Base-by-base conservation (phyloP, 1,140 invertebrate genomes). In the Aphis gossypii region DNA sequence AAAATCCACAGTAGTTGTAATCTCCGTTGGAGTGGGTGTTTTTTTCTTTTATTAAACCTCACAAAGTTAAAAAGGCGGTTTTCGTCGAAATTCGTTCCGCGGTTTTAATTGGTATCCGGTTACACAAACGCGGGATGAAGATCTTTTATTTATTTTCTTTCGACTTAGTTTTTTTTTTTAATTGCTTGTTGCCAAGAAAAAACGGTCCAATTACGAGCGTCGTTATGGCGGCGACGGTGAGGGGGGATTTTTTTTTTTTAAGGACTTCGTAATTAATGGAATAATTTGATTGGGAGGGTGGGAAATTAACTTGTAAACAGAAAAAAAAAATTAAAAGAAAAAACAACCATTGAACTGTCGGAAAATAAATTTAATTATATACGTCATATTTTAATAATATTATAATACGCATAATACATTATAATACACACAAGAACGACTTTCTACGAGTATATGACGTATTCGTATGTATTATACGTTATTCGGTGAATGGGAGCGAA, bases 81-180 rank as follows among this genome's bases (percentile, higher is more conserved):
- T 83, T 86, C 35, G 76, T n/a, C 23, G 54, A 93, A 93, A 83
- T 86, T 56, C 76, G 76, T 92, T 92, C n/a, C 76, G 76, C 46
- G 82, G 82, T 93, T 86, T 93, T 93, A 93, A 93, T 93, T 93
- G 92, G 82, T 93, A 93, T 93, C 92, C 92, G 92, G 92, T 93
- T 93, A 93, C 82, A 54, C 90, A 92, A 92, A 82, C 92, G 82
- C n/a, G 87, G 23, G n/a, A 38, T 35, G 76, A 92, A 18, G 25
- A 68, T 84, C 56, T 92, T 92, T 92, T 83, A 83, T 92, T 92
- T 68, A 30, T 76, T 68, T 82, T 91, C 25, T n/a, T 51, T 6
- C 6, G 46, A 51, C 9, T 92, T 38, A 11, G 25, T 51, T 83
- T 92, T 54, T 82, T 76, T 83, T 92, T 93, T 93, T 93, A 93